Conservation (phyloP, 1,140 invertebrate genomes). For the Lasioglossum albipes region DNA sequence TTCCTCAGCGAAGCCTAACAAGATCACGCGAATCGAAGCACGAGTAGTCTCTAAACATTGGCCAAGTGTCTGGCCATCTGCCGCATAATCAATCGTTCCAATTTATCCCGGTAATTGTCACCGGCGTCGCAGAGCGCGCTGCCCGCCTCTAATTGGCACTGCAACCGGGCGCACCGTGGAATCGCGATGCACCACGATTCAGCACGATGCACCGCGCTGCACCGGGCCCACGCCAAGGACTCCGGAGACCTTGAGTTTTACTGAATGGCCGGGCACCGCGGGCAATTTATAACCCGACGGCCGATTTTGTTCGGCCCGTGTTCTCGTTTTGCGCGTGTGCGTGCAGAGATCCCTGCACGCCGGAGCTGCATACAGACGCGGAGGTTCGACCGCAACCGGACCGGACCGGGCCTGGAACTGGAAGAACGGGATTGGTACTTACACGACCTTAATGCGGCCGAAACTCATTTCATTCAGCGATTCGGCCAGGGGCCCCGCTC, state of each 20-base stretch:
- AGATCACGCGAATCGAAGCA: background rate
- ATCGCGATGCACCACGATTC: background rate
- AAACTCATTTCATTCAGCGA: constrained; percentile 65
- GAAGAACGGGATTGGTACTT: constrained; percentile 65
- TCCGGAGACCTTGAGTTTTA: constrained; percentile 40
- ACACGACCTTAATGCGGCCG: constrained; percentile 54
- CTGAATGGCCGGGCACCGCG: constrained; percentile 32
- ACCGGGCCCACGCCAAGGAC: background rate
- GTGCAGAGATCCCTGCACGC: no score
- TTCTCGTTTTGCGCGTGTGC: no score
- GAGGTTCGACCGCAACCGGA: background rate
- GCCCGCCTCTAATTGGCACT: constrained; percentile 22
- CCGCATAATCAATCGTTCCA: constrained; percentile 29
- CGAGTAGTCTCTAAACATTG: background rate
- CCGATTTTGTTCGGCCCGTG: constrained; percentile 27
- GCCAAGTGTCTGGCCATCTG: background rate
- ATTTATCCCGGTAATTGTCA: constrained; percentile 34
- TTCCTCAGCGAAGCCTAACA: background rate
- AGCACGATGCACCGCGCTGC: no score
- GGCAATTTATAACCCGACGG: constrained; percentile 51
- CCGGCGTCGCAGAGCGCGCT: background rate
- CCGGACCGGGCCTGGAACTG: constrained; percentile 53
- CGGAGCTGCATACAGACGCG: background rate
- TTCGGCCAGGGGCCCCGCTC: constrained; percentile 40
- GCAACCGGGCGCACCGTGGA: background rate